These are phyloP conservation scores for Spheniscus mendiculus DNA, from an alignment of 2,113 vertebrate genomes.

Conservation along the genomic window DNA sequence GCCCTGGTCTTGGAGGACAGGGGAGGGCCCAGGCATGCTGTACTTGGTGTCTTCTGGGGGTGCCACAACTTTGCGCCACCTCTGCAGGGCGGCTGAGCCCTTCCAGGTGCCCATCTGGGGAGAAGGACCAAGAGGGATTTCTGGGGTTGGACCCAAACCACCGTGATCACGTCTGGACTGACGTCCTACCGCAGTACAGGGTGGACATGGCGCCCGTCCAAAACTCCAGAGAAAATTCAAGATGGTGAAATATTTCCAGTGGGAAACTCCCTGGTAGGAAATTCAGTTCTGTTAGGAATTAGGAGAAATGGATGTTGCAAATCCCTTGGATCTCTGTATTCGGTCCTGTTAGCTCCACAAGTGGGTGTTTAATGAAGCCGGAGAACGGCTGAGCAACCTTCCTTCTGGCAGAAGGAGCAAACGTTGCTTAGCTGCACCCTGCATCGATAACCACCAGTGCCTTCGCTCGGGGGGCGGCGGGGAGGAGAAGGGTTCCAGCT, in stretches of 20 bases:
- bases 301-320: not conserved
- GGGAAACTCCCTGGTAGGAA: not conserved
- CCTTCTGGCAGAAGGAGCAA: not conserved
- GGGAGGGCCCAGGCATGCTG: fast-evolving
- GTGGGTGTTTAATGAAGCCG: not conserved
- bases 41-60: not conserved
- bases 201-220: fast-evolving
- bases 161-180: not conserved
- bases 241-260: not conserved
- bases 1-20: too few relatives aligned
- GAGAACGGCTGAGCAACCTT: not conserved
- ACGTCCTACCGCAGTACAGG: not conserved
- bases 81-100: not conserved
- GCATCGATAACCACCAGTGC: not conserved
- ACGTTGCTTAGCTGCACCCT: not conserved
- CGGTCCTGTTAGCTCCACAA: not conserved
- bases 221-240: not conserved
- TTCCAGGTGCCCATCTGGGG: too few relatives aligned
- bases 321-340: not conserved
- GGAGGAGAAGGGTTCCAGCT: not conserved
- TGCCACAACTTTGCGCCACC: not conserved
- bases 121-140: not conserved
- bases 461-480: fast-evolving
- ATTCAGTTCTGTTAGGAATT: not conserved
- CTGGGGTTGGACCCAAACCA: not conserved